A percentile compares a stretch with the other conserved stretches of the same genome.
Conservation (phyloP, 2,888 invertebrate genomes). For the Pristionchus japonicus region DNA sequence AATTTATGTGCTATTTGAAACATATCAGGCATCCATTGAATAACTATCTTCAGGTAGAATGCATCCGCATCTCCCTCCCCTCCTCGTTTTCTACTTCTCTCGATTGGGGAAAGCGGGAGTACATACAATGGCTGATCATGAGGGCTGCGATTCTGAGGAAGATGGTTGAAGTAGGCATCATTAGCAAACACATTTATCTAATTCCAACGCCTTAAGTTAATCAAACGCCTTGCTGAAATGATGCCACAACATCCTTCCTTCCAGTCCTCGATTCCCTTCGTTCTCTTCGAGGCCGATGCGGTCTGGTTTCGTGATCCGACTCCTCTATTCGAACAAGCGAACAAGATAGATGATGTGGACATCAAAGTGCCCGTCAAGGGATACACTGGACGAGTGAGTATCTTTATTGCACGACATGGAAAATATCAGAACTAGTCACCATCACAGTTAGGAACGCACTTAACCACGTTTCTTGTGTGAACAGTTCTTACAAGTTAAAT, state of each 20-base stretch:
- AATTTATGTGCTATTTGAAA: too few relatives aligned
- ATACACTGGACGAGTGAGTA: constrained; percentile 45
- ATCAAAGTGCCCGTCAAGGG: constrained; percentile 67
- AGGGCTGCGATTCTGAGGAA: constrained; percentile 58
- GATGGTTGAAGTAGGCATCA: constrained; percentile 56
- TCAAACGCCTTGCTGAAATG: too few relatives aligned
- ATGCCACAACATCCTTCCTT: too few relatives aligned
- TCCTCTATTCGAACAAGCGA: constrained; percentile 54
- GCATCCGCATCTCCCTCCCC: constrained; percentile 43
- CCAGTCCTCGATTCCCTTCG: constrained; percentile 51
- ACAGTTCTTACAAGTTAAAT: too few relatives aligned
- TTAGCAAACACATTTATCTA: background rate
- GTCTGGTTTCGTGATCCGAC: constrained; percentile 70
- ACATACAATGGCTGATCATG: constrained; percentile 65
- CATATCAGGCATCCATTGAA: too few relatives aligned
- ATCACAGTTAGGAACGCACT: background rate
- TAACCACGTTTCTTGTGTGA: too few relatives aligned
- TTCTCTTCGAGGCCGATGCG: constrained; percentile 71
- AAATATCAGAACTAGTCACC: background rate
- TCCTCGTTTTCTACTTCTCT: constrained; percentile 55
- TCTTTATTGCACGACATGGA: too few relatives aligned
- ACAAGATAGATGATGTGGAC: constrained; percentile 65
- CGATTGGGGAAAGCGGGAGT: constrained; percentile 66
- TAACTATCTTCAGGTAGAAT: constrained; percentile 48
- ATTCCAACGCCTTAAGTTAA: background rate